These are phyloP conservation scores for Larimichthys crocea DNA, from an alignment of 2,113 vertebrate species.

Conservation along the genomic window DNA sequence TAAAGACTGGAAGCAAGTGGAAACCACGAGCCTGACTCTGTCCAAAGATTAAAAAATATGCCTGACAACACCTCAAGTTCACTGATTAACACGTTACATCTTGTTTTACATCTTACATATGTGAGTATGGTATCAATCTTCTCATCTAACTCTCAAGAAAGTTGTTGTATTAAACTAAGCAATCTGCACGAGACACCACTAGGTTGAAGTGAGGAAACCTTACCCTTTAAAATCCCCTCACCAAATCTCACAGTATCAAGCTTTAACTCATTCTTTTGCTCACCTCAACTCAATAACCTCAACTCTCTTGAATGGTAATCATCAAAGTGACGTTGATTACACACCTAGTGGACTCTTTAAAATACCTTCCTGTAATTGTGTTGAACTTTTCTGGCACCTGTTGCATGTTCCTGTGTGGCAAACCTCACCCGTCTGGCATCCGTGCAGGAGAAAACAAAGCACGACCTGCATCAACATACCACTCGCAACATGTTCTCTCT, in stretches of 20 bases:
- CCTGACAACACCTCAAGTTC: background rate
- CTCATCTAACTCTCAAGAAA: background rate
- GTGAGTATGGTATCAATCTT: background rate
- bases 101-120: no score
- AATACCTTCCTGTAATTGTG: conserved; percentile 47
- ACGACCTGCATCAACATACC: conserved; percentile 32
- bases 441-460: conserved; percentile 17
- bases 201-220: background rate
- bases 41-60: background rate
- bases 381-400: conserved; percentile 9
- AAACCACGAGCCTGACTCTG: background rate
- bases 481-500: conserved; percentile 12
- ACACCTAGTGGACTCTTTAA: conserved; percentile 10
- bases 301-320: background rate
- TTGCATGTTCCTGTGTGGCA: conserved; percentile 39
- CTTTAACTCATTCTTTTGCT: background rate
- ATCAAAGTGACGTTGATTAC: background rate
- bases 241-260: background rate
- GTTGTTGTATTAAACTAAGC: background rate
- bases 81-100: background rate
- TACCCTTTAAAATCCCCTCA: background rate
- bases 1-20: background rate
- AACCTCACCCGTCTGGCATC: conserved; percentile 45
- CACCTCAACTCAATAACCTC: conserved; percentile 16
- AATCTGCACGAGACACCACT: background rate